Percentiles rank a stretch among this genome's conserved stretches.
Conservation (phyloP, 2,888 invertebrate genomes). For the Chalcosyrphus nemorum region DNA sequence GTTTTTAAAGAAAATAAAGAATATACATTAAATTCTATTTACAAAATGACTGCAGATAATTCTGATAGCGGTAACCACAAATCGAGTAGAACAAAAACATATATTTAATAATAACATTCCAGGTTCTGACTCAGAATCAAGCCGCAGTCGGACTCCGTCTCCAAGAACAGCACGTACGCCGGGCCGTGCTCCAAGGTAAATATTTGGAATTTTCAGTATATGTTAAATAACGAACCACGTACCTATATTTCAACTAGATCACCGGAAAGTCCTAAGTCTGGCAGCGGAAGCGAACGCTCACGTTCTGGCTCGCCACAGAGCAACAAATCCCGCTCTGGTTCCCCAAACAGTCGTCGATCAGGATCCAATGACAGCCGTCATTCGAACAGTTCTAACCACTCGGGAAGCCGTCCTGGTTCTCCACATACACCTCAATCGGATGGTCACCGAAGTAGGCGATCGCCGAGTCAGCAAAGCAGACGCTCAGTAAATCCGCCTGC, state of each 20-base stretch:
- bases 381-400: conserved; percentile 73
- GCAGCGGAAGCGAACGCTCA: conserved; percentile 76
- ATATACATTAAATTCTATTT: background rate
- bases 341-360: conserved; percentile 78
- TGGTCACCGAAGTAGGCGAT: conserved; percentile 51
- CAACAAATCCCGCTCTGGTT: conserved; percentile 75
- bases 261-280: conserved; percentile 76
- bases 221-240: too few species aligned
- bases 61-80: conserved; percentile 52
- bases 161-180: conserved; percentile 77
- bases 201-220: background rate
- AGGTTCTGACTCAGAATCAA: conserved; percentile 80
- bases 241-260: conserved; percentile 74
- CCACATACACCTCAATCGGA: conserved; percentile 51
- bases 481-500: conserved; percentile 24
- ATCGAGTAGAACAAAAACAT: background rate
- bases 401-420: conserved; percentile 52
- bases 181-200: conserved; percentile 75
- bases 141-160: conserved; percentile 78
- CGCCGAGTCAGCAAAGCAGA: conserved; percentile 51
- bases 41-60: conserved; percentile 50
- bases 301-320: conserved; percentile 74
- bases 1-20: background rate
- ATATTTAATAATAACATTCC: background rate
- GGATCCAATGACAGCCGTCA: conserved; percentile 74